Base-by-base conservation (phyloP, 2,113 vertebrate species). In the Cygnus buccinator region DNA sequence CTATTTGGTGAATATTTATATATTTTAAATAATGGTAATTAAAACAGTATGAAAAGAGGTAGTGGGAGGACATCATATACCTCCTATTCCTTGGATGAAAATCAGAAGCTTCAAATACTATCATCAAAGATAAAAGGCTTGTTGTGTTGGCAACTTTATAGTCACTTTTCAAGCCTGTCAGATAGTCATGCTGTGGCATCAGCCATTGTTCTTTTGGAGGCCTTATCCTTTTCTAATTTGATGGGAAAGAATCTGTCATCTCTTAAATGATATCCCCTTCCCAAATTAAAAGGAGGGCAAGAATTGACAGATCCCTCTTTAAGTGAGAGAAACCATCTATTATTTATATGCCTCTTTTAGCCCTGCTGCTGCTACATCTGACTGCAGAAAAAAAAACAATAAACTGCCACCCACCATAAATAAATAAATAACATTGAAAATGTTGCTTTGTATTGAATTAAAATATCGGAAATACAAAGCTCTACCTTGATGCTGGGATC, bases 401-500 rank as follows among this genome's bases (percentile, higher is more conserved):
- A 86, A 94, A 54, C 63, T 91, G 85, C 94, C 93, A 94, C 29
- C 68, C 74, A 89, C 78, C 37, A 79, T 81, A 57, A 90, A 91
- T 74, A 93, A 86, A 33, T 8, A 76, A 86, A 44, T 13, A 94
- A 76, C 48, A 79, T 44, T 62, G 77, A 89, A 90, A 92, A 74
- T 18, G 29, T 82, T 96, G 65, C 72, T 87, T 97, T 97, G 67
- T 96, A 90, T 78, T 80, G 93, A 97, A 97, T 84, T 80, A 94
- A 82, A 93, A 68, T 94, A 91, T 71, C 4, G 20, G 73, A 94
- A 97, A 97, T 97, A 94, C 92, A 97, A 97, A 98, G 93, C 74
- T 93, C 96, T 95, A 94, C 94, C 97, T 98, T 98, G 97, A 97
- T 97, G 96, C 91, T 72, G 44, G 81, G 89, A 98, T 97, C 96